Evolutionary conservation across 2,113 vertebrate genomes (phyloP).

Genomic region (Aplodontia rufa): DNA sequence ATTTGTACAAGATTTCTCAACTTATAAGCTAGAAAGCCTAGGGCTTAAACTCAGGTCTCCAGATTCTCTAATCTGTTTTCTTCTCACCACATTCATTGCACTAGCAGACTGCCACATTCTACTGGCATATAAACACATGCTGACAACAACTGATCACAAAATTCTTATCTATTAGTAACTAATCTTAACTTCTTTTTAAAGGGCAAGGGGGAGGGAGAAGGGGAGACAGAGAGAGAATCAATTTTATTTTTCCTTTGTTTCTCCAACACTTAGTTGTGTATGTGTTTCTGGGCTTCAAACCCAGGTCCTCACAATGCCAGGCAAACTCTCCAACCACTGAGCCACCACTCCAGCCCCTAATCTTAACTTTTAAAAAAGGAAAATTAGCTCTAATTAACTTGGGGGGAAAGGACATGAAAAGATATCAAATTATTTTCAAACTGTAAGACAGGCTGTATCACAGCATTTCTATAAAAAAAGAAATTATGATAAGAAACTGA

Average conservation of each 20-base stretch:
- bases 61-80: slow-evolving; percentile 57
- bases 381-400: slow-evolving; percentile 39
- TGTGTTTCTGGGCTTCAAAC: no score
- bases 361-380: slow-evolving; percentile 4
- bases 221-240: no score
- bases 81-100: neutral
- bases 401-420: neutral
- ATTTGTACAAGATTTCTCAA: neutral
- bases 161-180: slow-evolving; percentile 18
- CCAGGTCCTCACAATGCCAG: no score
- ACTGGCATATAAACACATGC: slow-evolving; percentile 13
- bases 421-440: slow-evolving; percentile 31
- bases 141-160: slow-evolving; percentile 45
- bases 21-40: neutral
- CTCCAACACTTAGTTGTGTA: no score
- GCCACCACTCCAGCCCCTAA: no score
- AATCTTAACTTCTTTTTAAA: slow-evolving; percentile 45
- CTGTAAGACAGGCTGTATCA: slow-evolving; percentile 4
- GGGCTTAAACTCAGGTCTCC: slow-evolving; percentile 45
- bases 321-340: no score
- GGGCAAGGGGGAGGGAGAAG: no score
- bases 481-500: slow-evolving; percentile 63
- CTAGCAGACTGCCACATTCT: slow-evolving; percentile 43
- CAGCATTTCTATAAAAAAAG: slow-evolving; percentile 20
- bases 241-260: no score